A percentile compares a stretch with the other conserved stretches of the same genome.
These are phyloP conservation scores for Pelodiscus sinensis DNA, from an alignment of 2,113 vertebrate genomes.

Conservation along the genomic window DNA sequence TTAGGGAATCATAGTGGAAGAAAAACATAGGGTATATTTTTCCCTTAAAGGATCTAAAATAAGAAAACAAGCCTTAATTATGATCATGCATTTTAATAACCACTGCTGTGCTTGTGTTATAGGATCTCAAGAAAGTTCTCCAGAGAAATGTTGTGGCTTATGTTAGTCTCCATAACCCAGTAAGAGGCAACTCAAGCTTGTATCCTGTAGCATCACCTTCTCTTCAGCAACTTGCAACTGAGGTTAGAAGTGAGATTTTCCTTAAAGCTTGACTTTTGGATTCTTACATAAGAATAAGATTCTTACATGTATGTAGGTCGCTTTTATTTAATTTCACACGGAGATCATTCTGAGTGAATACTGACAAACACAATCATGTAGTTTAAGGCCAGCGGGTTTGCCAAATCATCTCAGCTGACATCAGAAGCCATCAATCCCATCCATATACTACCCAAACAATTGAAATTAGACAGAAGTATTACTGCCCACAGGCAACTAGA, in stretches of 20 bases:
- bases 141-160: conserved; percentile 90
- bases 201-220: conserved; percentile 86
- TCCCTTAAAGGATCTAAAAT: conserved; percentile 9
- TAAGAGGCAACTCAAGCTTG: conserved; percentile 84
- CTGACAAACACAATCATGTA: not conserved
- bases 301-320: rapidly evolving
- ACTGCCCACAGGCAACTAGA: not conserved
- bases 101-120: conserved; percentile 39
- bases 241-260: conserved; percentile 78
- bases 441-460: not conserved
- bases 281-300: not conserved
- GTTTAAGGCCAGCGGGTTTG: not conserved
- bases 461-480: not conserved
- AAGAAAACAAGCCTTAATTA: not conserved
- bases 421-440: not conserved
- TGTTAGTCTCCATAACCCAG: conserved; percentile 86
- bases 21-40: not conserved
- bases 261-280: not conserved
- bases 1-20: not conserved
- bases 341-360: not conserved
- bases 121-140: conserved; percentile 89
- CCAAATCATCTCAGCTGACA: not conserved
- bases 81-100: not conserved
- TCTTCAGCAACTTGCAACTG: conserved; percentile 86
- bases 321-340: rapidly evolving